A percentile compares a stretch with the other conserved stretches of the same genome.
These are phyloP conservation scores for Clarias batrachus DNA, from an alignment of 2,113 vertebrate species.

Conservation along the genomic window DNA sequence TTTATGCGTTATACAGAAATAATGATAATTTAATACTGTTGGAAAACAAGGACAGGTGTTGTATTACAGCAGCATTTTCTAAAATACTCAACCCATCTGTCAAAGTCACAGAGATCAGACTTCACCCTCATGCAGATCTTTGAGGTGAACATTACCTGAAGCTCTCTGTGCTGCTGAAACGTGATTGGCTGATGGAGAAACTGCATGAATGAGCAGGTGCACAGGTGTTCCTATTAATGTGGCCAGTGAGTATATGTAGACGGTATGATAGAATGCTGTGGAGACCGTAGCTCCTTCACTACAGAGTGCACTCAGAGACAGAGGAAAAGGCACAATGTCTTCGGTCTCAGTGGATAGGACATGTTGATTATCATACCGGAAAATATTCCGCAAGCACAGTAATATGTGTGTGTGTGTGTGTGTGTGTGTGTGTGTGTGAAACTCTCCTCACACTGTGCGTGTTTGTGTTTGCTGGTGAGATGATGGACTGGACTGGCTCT, in stretches of 20 bases:
- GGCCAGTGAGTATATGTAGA: not conserved
- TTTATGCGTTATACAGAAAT: not conserved
- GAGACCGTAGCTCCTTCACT: not conserved
- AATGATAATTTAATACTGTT: not conserved
- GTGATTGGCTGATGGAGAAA: not conserved
- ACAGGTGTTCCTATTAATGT: not conserved
- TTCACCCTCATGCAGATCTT: not conserved
- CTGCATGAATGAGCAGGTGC: not conserved
- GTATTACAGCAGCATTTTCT: not conserved
- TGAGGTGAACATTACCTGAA: not conserved
- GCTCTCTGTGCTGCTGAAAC: not conserved
- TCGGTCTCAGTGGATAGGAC: not conserved
- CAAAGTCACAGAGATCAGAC: not conserved
- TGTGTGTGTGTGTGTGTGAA: not conserved
- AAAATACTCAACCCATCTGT: not conserved
- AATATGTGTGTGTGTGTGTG: not conserved
- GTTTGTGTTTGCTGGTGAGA: not conserved
- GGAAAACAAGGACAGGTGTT: not conserved
- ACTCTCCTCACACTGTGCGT: not conserved
- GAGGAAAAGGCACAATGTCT: not conserved
- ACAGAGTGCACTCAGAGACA: not conserved
- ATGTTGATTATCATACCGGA: not conserved
- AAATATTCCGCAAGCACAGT: not conserved
- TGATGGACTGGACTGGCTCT: conserved; percentile 27
- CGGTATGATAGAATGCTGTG: not conserved